Conservation (phyloP, 1,140 invertebrate species). For the Ylistrum balloti region DNA sequence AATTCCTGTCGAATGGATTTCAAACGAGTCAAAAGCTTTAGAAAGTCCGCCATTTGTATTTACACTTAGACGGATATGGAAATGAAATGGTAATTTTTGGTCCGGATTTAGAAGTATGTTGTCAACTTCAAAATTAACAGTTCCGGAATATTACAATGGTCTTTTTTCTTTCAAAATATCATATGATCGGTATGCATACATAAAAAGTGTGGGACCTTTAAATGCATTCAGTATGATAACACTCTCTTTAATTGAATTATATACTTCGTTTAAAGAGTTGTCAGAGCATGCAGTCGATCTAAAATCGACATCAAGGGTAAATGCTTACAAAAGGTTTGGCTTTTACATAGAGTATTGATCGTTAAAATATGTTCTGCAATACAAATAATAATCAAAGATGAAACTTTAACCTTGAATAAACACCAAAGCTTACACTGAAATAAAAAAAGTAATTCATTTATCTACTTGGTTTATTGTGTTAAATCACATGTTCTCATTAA, state of each 20-base stretch:
- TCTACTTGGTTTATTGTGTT: too few species aligned
- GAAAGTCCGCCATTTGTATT: conserved; percentile 9
- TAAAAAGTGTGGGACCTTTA: not conserved
- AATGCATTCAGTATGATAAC: not conserved
- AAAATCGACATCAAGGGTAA: not conserved
- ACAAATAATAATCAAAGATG: too few species aligned
- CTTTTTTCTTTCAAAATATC: not conserved
- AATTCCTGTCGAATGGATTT: conserved; percentile 33
- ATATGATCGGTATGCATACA: not conserved
- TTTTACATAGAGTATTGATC: too few species aligned
- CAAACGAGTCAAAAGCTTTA: not conserved
- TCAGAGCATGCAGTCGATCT: not conserved
- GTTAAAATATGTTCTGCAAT: too few species aligned
- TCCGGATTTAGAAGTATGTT: conserved; percentile 5
- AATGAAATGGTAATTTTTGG: conserved; percentile 14
- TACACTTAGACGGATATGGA: not conserved
- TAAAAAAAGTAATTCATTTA: too few species aligned
- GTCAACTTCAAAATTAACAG: not conserved
- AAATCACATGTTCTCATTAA: too few species aligned
- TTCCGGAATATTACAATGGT: conserved; percentile 1
- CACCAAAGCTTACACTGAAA: too few species aligned
- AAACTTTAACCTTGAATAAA: too few species aligned
- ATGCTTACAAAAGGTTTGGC: not conserved
- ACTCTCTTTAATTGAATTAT: not conserved
- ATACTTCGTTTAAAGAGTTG: not conserved